Evolutionary conservation across 2,797 vertebrate species (phyloP).

Genomic region (Pangasius djambal): DNA sequence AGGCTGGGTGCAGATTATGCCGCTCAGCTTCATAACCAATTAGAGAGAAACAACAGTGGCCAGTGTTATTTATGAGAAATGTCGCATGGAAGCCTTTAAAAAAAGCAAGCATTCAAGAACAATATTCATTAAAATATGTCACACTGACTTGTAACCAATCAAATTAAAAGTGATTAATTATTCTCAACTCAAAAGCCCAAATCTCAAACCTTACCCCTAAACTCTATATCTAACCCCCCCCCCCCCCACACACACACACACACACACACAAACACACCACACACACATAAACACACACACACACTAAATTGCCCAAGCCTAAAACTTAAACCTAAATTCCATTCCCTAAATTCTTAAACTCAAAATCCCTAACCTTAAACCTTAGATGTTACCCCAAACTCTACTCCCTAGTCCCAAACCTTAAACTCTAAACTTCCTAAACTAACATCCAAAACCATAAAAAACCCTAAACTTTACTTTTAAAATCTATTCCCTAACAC

Average conservation of each 20-base stretch:
- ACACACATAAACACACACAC: no score
- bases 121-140: not conserved
- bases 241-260: no score
- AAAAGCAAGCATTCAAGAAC: not conserved
- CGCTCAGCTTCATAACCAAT: not conserved
- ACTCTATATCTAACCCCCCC: not conserved
- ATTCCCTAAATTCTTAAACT: not conserved
- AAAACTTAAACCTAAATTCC: not conserved
- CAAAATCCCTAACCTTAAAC: not conserved
- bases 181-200: not conserved
- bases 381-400: no score
- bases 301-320: not conserved
- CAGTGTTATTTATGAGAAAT: not conserved
- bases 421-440: no score
- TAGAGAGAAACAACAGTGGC: no score
- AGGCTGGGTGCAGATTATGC: constrained; percentile 6
- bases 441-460: no score
- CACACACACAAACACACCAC: no score
- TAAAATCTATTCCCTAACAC: no score
- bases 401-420: no score
- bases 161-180: not conserved
- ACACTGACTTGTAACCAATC: not conserved
- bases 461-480: no score
- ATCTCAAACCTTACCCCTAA: not conserved
- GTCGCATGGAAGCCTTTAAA: no score